Base-by-base conservation (phyloP, 2,797 vertebrate species). In the Coccyzus lansbergi region DNA sequence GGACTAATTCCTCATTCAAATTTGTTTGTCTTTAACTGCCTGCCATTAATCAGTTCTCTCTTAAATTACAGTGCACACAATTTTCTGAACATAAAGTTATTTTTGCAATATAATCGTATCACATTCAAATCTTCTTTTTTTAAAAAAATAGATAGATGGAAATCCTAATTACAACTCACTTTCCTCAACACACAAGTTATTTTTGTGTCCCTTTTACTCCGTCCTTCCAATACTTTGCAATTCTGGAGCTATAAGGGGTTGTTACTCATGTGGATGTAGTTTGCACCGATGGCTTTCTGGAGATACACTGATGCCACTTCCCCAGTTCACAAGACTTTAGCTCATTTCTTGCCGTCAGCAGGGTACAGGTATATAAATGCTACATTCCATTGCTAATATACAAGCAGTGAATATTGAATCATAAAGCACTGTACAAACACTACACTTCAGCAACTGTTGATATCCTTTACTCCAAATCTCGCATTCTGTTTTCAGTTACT, bases 1-100 rank as follows among this genome's bases (percentile, higher is more conserved):
- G 25, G 3, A n/a, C 19, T 68, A 63, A 85, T 87, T 91, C 88
- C 75, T 79, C 88, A 67, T 46, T 64, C 9, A 87, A 62, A 81
- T 76, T n/a, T 75, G 6, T 40, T 51, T 59, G 38, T 9, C 33
- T 94, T 94, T 56, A 69, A 69, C 20, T 86, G 92, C 24, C 20
- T 9, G 2, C 3, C 22, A 79, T 69, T 77, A 86, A 38, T 64
- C 36, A 60, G 79, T 86, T 80, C 33, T 64, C 36, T 83, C 33
- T 56, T 74, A 77, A 82, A 49, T 48, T 86, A 76, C 15, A 60
- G 58, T 83, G 49, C 24, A 33, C 6, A n/a, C 3, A 2, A 59
- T 69, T 84, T 91, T 80, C 58, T 88, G 46, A 89, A 14, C 24
- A 28, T 36, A 16, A 78, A 90, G 33, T 9, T 38, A 91, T 67